These are phyloP conservation scores for Maconellicoccus hirsutus DNA, from an alignment of 1,140 invertebrate species.

Conservation along the genomic window DNA sequence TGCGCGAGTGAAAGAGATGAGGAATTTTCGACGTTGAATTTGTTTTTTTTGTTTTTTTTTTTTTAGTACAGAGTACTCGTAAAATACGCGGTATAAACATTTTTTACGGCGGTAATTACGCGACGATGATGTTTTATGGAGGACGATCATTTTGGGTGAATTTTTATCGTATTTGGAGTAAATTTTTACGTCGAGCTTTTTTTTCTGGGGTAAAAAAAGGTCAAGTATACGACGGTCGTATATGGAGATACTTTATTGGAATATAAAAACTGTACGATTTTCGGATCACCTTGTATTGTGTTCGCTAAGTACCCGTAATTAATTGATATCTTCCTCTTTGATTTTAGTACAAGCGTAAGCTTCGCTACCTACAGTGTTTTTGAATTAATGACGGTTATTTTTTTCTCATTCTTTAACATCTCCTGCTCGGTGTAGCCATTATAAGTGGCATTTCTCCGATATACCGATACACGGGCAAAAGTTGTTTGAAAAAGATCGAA, in stretches of 20 bases:
- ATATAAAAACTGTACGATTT: too few relatives aligned
- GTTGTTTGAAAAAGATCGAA: constrained; percentile 5
- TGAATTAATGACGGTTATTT: constrained; percentile 1
- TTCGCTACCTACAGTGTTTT: constrained; percentile 3
- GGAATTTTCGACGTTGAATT: neutral
- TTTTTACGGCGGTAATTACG: too few relatives aligned
- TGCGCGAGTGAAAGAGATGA: too few relatives aligned
- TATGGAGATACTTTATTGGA: too few relatives aligned
- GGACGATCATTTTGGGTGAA: too few relatives aligned
- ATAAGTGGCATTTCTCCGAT: too few relatives aligned
- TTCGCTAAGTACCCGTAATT: neutral
- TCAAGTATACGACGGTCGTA: too few relatives aligned
- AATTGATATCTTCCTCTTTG: neutral
- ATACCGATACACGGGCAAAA: neutral
- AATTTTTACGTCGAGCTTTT: too few relatives aligned
- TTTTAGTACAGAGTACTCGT: neutral
- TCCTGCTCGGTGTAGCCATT: neutral
- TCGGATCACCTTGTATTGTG: neutral
- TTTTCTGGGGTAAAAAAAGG: too few relatives aligned
- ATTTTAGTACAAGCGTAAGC: constrained; percentile 3
- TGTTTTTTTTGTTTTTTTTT: neutral
- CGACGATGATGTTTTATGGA: too few relatives aligned
- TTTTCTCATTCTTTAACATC: neutral
- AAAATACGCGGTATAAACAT: neutral
- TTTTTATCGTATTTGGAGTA: too few relatives aligned